Conservation (phyloP, 2,888 invertebrate species). For the Drosophila meridionalis region DNA sequence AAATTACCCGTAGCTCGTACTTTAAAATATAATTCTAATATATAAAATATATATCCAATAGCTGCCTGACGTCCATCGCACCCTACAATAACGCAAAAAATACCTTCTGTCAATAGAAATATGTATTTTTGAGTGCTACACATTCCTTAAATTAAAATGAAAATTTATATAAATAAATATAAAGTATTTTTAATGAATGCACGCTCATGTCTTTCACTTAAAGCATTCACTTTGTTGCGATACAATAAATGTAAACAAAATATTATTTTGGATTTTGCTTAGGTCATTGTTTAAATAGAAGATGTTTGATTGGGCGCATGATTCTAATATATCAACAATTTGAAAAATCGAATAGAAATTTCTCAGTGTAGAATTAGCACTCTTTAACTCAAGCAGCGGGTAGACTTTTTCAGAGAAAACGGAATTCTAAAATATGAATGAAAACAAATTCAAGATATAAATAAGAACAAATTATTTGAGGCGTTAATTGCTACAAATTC, state of each 20-base stretch:
- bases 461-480: neutral
- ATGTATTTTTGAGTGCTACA: conserved; percentile 26
- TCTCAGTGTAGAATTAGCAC: neutral
- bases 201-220: conserved; percentile 21
- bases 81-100: too few relatives aligned
- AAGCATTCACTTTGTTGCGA: neutral
- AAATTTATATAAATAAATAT: neutral
- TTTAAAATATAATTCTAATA: too few relatives aligned
- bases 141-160: conserved; percentile 1
- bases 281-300: conserved; percentile 8
- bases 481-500: conserved; percentile 28
- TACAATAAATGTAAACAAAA: neutral
- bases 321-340: conserved; percentile 14
- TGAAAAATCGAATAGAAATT: conserved; percentile 1
- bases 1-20: neutral
- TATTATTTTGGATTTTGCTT: conserved; percentile 4
- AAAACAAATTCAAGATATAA: conserved; percentile 17
- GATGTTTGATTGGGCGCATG: neutral
- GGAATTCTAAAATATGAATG: conserved; percentile 35
- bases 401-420: conserved; percentile 7
- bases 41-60: neutral
- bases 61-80: neutral
- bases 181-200: conserved; percentile 39
- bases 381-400: conserved; percentile 6
- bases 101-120: conserved; percentile 25